Conservation (phyloP, 2,888 invertebrate genomes). For the Panzeria rudis region DNA sequence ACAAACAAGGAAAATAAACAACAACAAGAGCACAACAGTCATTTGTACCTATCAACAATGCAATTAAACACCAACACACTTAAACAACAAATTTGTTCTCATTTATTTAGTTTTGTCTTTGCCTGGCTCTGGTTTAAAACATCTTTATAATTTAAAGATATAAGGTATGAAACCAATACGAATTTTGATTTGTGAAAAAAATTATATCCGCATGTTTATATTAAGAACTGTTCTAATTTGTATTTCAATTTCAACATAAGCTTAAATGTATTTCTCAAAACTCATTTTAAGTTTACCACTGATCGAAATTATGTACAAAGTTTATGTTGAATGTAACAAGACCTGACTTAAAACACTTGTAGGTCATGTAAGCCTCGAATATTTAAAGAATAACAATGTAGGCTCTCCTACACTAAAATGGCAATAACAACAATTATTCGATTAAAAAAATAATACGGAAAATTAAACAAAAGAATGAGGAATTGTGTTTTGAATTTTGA, state of each 20-base stretch:
- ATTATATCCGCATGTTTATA: no score
- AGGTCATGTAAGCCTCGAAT: slow-evolving; percentile 67
- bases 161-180: no score
- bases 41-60: no score
- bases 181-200: no score
- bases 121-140: no score
- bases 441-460: neutral
- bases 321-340: slow-evolving; percentile 55
- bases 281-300: neutral
- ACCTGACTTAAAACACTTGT: slow-evolving; percentile 71
- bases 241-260: neutral
- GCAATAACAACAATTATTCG: slow-evolving; percentile 22
- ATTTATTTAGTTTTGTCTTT: no score
- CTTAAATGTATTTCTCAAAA: neutral
- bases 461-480: slow-evolving; percentile 61
- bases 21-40: no score
- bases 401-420: slow-evolving; percentile 18
- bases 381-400: slow-evolving; percentile 19
- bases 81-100: no score
- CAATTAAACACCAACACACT: no score
- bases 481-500: slow-evolving; percentile 71
- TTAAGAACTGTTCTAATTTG: no score
- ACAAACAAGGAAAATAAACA: no score
- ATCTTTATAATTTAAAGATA: no score
- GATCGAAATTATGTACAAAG: slow-evolving; percentile 8